Evolutionary conservation across 2,888 invertebrate species (phyloP).

Genomic region (Yponomeuta sedellus): DNA sequence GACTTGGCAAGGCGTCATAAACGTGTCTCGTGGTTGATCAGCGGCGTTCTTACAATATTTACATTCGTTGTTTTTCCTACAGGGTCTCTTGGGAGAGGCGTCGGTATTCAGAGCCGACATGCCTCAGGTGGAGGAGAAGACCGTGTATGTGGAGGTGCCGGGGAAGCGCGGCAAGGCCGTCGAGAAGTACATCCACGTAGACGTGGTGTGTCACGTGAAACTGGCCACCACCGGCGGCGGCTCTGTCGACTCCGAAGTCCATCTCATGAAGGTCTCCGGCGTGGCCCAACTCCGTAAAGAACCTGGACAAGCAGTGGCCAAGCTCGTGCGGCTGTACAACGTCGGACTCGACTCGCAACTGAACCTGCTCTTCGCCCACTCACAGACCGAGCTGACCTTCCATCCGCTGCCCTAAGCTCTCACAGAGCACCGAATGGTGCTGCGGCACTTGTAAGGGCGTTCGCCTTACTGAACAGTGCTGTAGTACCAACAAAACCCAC

Average conservation of each 20-base stretch:
- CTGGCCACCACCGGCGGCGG: conserved; percentile 77
- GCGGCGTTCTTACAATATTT: not conserved
- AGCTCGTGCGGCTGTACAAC: conserved; percentile 78
- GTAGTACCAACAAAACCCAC: conserved; percentile 51
- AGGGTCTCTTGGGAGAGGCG: conserved; percentile 79
- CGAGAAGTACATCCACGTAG: conserved; percentile 80
- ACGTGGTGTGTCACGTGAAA: conserved; percentile 81
- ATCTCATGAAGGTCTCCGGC: conserved; percentile 81
- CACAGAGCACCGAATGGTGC: conserved; percentile 49
- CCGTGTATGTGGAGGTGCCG: conserved; percentile 73
- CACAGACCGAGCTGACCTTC: conserved; percentile 80
- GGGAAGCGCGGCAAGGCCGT: conserved; percentile 69
- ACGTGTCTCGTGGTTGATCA: not conserved
- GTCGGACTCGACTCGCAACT: conserved; percentile 82
- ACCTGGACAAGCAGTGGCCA: conserved; percentile 71
- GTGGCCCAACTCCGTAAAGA: conserved; percentile 79
- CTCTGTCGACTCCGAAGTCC: conserved; percentile 74
- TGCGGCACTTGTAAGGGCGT: conserved; percentile 37
- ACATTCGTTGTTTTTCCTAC: conserved; percentile 6
- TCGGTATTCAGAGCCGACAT: conserved; percentile 81
- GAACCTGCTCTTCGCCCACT: conserved; percentile 79
- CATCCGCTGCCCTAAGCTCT: conserved; percentile 69
- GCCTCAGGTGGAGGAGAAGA: conserved; percentile 81
- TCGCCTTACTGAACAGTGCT: conserved; percentile 34
- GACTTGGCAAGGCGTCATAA: conserved; percentile 3